These are phyloP conservation scores for Drosophila limbata DNA, from an alignment of 2,888 invertebrate species.

Conservation along the genomic window DNA sequence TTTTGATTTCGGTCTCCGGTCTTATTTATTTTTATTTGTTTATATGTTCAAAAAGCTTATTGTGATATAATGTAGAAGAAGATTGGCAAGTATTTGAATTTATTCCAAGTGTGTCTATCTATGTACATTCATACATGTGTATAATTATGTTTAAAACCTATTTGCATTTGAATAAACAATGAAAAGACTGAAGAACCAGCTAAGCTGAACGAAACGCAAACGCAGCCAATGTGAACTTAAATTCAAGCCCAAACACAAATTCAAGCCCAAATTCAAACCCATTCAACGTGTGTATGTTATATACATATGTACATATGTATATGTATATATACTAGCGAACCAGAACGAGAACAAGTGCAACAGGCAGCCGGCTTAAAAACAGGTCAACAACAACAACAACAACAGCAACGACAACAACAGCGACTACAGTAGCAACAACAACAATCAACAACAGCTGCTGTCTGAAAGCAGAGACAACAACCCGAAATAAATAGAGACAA, in stretches of 20 bases:
- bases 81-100: background rate
- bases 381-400: constrained; percentile 48
- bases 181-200: constrained; percentile 32
- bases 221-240: constrained; percentile 18
- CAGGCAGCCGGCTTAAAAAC: constrained; percentile 56
- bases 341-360: constrained; percentile 58
- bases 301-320: too few relatives aligned
- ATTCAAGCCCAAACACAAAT: constrained; percentile 15
- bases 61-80: background rate
- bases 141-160: constrained; percentile 24
- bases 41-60: background rate
- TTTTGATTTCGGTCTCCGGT: background rate
- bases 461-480: constrained; percentile 37
- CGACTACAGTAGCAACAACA: constrained; percentile 26
- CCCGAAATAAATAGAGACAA: constrained; percentile 11
- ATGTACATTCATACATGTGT: background rate
- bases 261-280: constrained; percentile 4
- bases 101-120: background rate
- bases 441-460: constrained; percentile 43
- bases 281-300: constrained; percentile 14
- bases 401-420: constrained; percentile 13
- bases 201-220: constrained; percentile 40
- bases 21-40: background rate
- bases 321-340: constrained; percentile 35
- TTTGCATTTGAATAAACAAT: constrained; percentile 54